Evolutionary conservation across 1,140 invertebrate genomes (phyloP).

Genomic region (Cotesia chilonis): DNA sequence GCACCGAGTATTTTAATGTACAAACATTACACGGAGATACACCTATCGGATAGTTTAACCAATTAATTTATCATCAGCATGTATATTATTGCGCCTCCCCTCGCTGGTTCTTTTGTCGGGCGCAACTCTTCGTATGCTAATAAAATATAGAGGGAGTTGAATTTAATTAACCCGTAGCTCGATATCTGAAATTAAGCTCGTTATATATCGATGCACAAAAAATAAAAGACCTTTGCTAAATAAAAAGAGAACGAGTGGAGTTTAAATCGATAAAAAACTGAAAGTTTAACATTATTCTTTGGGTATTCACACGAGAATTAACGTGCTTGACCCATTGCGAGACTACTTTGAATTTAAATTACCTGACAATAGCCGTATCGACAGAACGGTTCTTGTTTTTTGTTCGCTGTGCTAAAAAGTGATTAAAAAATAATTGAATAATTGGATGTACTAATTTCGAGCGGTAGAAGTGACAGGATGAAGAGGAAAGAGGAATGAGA

Average conservation of each 20-base stretch:
- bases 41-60: background rate
- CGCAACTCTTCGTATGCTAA: too few species aligned
- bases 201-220: conserved; percentile 15
- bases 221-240: background rate
- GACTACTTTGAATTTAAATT: background rate
- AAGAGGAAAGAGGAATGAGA: too few species aligned
- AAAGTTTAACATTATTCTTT: conserved; percentile 11
- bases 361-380: background rate
- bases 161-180: conserved; percentile 17
- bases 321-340: conserved; percentile 8
- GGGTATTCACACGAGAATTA: conserved; percentile 8
- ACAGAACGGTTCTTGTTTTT: background rate
- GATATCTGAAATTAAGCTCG: conserved; percentile 10
- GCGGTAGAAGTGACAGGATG: too few species aligned
- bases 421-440: too few species aligned
- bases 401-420: too few species aligned
- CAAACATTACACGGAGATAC: background rate
- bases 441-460: too few species aligned
- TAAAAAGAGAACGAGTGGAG: too few species aligned
- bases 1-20: background rate
- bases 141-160: background rate
- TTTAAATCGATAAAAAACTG: conserved; percentile 11
- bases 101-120: background rate
- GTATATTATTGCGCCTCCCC: background rate
- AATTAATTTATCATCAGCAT: conserved; percentile 11